A percentile compares a stretch with the other conserved stretches of the same genome.
Conservation (phyloP, 2,113 vertebrate species). For the Taurulus bubalis region DNA sequence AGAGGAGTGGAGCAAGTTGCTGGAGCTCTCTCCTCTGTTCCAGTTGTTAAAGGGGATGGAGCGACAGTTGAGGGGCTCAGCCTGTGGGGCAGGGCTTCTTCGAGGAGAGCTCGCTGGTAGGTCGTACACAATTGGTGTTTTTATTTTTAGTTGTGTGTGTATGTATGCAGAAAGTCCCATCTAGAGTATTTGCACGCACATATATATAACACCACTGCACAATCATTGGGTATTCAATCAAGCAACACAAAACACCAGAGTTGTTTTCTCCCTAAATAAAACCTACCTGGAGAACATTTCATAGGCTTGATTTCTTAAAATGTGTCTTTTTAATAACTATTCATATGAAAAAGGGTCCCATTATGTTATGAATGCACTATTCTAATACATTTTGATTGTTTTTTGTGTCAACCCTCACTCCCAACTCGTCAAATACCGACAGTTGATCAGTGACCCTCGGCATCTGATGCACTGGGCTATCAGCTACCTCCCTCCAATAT, state of each 20-base stretch:
- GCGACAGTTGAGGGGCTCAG: conserved; percentile 67
- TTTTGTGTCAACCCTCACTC: neutral
- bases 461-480: too few species aligned
- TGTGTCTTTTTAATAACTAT: neutral
- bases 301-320: neutral
- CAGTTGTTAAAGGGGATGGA: conserved; percentile 80
- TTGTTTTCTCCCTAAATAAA: conserved; percentile 1
- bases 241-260: neutral
- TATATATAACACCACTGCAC: neutral
- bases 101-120: conserved; percentile 43
- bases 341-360: neutral
- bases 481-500: too few species aligned
- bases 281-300: neutral
- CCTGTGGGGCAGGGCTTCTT: conserved; percentile 62
- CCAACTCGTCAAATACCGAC: too few species aligned
- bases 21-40: conserved; percentile 80
- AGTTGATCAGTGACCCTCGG: too few species aligned
- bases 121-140: neutral
- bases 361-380: neutral
- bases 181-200: too few species aligned
- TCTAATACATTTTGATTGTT: neutral
- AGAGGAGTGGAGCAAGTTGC: conserved; percentile 66
- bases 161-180: neutral
- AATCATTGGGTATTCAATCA: neutral
- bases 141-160: neutral